Conservation (phyloP, 2,888 invertebrate genomes). For the Epistrophella euchroma region DNA sequence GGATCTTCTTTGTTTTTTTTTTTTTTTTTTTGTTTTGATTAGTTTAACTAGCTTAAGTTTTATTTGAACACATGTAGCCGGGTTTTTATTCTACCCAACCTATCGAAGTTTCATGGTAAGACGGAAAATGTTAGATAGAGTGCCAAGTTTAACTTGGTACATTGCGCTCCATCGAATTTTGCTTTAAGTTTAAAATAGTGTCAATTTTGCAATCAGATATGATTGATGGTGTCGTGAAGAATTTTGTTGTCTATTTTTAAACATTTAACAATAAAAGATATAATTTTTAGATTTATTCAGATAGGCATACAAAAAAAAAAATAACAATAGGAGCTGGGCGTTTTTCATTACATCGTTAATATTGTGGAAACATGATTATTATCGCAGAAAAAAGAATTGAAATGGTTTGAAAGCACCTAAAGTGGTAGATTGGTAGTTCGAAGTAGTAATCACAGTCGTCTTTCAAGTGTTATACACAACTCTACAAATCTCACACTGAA, state of each 20-base stretch:
- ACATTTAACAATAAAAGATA: neutral
- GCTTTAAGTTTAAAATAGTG: neutral
- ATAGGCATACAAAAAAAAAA: neutral
- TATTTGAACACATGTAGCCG: conserved; percentile 14
- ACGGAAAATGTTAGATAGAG: neutral
- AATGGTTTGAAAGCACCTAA: conserved; percentile 2
- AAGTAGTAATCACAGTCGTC: neutral
- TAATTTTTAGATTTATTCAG: neutral
- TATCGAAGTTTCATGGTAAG: neutral
- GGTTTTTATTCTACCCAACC: neutral
- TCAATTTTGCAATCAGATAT: neutral
- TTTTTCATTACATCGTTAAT: neutral
- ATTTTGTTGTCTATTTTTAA: neutral
- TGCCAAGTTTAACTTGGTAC: neutral
- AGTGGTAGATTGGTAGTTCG: conserved; percentile 3
- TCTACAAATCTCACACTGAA: neutral
- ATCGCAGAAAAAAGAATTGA: neutral
- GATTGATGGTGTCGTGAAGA: neutral
- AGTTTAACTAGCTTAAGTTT: neutral
- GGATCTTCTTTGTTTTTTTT: conserved; percentile 10
- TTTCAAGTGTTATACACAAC: neutral
- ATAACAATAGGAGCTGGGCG: neutral
- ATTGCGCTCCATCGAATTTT: neutral
- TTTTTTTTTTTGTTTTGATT: neutral
- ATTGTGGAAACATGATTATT: neutral